Evolutionary conservation across 1,140 invertebrate genomes (phyloP).

Genomic region (Drosophila pruinosa): DNA sequence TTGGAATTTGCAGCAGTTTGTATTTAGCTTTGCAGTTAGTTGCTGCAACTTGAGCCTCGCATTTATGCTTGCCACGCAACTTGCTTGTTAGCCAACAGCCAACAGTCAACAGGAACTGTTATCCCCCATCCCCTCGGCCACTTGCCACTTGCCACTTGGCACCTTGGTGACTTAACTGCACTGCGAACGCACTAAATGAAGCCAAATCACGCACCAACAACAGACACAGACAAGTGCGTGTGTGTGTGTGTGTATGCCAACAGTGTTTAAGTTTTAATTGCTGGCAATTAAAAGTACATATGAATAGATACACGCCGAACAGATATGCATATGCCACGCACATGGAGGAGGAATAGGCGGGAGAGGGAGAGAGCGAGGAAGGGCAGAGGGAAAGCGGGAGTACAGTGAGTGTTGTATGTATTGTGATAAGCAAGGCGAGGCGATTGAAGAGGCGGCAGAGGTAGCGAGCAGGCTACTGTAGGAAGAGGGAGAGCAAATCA

Average conservation of each 20-base stretch:
- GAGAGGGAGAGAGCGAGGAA: background rate
- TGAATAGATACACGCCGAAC: slow-evolving; percentile 45
- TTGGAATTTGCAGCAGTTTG: background rate
- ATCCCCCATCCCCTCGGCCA: background rate
- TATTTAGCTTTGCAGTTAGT: slow-evolving; percentile 8
- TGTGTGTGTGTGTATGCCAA: slow-evolving; percentile 25
- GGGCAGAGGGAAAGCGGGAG: background rate
- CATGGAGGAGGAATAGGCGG: slow-evolving; percentile 5
- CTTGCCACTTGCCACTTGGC: slow-evolving; percentile 35
- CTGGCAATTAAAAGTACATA: slow-evolving; percentile 81
- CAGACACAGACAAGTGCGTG: background rate
- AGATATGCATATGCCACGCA: slow-evolving; percentile 55
- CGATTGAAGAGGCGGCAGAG: background rate
- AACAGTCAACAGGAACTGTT: too few species aligned
- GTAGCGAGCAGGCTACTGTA: too few species aligned
- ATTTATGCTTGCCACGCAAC: slow-evolving; percentile 71
- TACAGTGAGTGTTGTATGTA: background rate
- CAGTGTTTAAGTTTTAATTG: slow-evolving; percentile 80
- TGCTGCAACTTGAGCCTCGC: slow-evolving; percentile 22
- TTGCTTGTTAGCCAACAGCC: slow-evolving; percentile 53
- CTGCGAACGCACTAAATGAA: slow-evolving; percentile 70
- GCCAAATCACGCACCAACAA: slow-evolving; percentile 62
- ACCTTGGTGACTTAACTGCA: slow-evolving; percentile 76
- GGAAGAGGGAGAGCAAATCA: too few species aligned
- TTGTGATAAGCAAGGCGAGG: too few species aligned